These are phyloP conservation scores for Sarcophaga rosellei DNA, from an alignment of 2,888 invertebrate species.

Conservation along the genomic window DNA sequence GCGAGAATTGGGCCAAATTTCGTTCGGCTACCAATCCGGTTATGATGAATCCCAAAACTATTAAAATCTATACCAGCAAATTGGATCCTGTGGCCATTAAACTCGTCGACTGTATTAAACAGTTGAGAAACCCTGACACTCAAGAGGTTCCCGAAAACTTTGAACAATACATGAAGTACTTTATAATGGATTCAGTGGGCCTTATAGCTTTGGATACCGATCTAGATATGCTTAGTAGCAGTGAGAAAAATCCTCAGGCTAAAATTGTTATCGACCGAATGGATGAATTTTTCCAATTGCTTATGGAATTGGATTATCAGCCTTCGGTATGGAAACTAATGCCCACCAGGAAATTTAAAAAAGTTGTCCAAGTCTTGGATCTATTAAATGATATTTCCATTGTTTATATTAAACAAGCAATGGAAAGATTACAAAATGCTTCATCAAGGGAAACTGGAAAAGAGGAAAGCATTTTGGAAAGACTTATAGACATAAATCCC, in stretches of 20 bases:
- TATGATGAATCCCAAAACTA: conserved; percentile 84
- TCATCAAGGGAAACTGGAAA: conserved; percentile 58
- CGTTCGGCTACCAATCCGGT: conserved; percentile 85
- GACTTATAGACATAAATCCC: conserved; percentile 79
- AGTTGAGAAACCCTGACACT: conserved; percentile 71
- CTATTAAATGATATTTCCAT: conserved; percentile 69
- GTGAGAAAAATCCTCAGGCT: conserved; percentile 68
- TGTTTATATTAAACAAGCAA: conserved; percentile 77
- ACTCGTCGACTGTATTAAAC: conserved; percentile 71
- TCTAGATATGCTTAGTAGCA: conserved; percentile 71
- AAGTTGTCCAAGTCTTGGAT: conserved; percentile 69
- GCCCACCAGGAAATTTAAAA: conserved; percentile 71
- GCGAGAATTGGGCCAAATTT: conserved; percentile 84
- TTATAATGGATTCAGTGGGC: conserved; percentile 83
- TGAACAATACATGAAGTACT: conserved; percentile 82
- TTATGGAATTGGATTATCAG: conserved; percentile 72
- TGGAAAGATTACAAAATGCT: conserved; percentile 73
- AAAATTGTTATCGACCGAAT: conserved; percentile 67
- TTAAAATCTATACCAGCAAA: conserved; percentile 82
- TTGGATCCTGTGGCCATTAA: conserved; percentile 81
- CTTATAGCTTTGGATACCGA: conserved; percentile 77
- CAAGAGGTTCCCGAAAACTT: conserved; percentile 81
- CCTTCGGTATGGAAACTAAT: conserved; percentile 73
- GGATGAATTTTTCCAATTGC: conserved; percentile 66
- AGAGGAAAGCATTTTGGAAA: conserved; percentile 82